Percentiles rank a stretch among this genome's conserved stretches.
Conservation (phyloP, 2,113 vertebrate species). For the Cnemophilus loriae region DNA sequence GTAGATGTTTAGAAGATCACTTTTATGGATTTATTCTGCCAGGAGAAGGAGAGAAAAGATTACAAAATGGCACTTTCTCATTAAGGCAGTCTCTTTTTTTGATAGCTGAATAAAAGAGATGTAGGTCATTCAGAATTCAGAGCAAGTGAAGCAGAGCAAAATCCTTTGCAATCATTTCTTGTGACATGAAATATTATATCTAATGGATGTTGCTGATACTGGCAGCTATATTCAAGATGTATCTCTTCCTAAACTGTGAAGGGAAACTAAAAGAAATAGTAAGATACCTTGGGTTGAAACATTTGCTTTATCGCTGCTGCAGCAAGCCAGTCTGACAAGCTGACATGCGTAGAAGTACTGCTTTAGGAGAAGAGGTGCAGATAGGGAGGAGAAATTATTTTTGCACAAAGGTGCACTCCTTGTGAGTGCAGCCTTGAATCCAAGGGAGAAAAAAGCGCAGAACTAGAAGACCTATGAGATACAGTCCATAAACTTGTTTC, state of each 20-base stretch:
- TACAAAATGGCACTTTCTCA: background rate
- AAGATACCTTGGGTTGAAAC: background rate
- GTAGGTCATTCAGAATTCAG: constrained; percentile 8
- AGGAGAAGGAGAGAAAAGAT: background rate
- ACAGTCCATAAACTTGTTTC: background rate
- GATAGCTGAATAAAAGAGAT: background rate
- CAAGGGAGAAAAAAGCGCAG: background rate
- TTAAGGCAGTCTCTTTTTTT: background rate
- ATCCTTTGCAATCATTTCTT: background rate
- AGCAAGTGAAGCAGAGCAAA: constrained; percentile 8
- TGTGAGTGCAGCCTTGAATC: background rate
- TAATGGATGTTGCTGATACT: background rate
- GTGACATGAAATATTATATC: background rate
- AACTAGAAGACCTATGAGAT: background rate
- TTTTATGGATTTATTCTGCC: background rate
- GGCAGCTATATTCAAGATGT: background rate
- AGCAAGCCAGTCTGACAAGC: background rate
- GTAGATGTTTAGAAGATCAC: constrained; percentile 12
- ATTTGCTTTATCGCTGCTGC: background rate
- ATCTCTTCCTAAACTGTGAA: background rate
- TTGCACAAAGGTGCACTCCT: background rate
- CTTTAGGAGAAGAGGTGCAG: background rate
- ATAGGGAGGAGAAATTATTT: background rate
- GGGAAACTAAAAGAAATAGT: background rate
- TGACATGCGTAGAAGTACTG: background rate